phyloP scores from a whole-genome alignment of 2,113 vertebrate genomes.

The Chlamydotis undulata region DNA sequence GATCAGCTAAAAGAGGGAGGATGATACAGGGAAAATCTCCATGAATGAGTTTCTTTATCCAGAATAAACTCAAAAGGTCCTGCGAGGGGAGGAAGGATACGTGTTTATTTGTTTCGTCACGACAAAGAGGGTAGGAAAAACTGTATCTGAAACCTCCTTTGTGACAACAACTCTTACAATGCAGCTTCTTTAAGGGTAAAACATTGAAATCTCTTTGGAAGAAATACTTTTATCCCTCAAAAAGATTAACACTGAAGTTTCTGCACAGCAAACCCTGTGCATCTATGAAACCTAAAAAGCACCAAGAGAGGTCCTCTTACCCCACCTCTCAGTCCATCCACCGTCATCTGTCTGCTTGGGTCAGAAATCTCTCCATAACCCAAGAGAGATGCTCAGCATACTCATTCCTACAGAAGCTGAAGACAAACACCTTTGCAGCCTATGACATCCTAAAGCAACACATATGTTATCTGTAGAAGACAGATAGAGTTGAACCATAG shows the following conservation, averaged over 20 bases:
- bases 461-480: not conserved
- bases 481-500: not conserved
- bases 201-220: not conserved
- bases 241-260: not conserved
- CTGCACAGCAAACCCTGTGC: not conserved
- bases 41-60: conserved; percentile 7
- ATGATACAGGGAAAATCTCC: conserved; percentile 1
- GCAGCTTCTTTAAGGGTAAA: not conserved
- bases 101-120: not conserved
- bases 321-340: not conserved
- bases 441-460: not conserved
- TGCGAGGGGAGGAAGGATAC: not conserved
- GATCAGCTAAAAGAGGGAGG: conserved; percentile 24
- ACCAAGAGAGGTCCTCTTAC: not conserved
- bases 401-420: not conserved
- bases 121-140: not conserved
- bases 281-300: not conserved
- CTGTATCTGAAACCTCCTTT: not conserved
- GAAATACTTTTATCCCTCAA: not conserved
- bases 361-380: not conserved
- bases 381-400: not conserved
- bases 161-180: not conserved
- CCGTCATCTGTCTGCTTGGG: not conserved
- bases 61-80: conserved; percentile 46
- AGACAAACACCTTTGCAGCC: not conserved